These are phyloP conservation scores for Thereva nobilitata DNA, from an alignment of 2,888 invertebrate species.

Conservation along the genomic window DNA sequence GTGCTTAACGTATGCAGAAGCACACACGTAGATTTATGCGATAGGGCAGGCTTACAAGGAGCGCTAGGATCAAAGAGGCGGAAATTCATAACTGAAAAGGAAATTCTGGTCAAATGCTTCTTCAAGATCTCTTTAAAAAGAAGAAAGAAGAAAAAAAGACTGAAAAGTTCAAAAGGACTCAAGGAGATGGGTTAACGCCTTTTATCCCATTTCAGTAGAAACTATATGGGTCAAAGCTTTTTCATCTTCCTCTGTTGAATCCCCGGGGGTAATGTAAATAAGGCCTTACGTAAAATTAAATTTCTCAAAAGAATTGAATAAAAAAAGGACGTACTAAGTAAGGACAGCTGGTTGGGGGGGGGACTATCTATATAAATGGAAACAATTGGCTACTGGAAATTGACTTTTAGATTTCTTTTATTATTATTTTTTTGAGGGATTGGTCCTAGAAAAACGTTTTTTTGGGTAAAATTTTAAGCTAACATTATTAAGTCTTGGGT, in stretches of 20 bases:
- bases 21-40: too few relatives aligned
- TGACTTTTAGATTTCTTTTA: too few relatives aligned
- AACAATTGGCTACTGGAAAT: too few relatives aligned
- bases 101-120: background rate
- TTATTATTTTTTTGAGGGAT: too few relatives aligned
- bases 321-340: background rate
- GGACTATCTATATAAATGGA: background rate
- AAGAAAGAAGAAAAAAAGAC: background rate
- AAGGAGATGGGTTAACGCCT: background rate
- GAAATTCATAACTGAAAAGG: background rate
- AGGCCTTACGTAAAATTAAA: background rate
- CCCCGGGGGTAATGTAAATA: background rate
- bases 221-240: background rate
- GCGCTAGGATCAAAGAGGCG: too few relatives aligned
- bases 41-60: too few relatives aligned
- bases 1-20: too few relatives aligned
- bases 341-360: background rate
- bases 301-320: background rate
- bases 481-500: too few relatives aligned
- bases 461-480: too few relatives aligned
- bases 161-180: too few relatives aligned
- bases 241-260: constrained; percentile 3
- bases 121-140: background rate
- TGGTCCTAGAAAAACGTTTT: too few relatives aligned
- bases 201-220: constrained; percentile 1